Base-by-base conservation (phyloP, 2,797 vertebrate genomes). In the Benthosema pterotum region DNA sequence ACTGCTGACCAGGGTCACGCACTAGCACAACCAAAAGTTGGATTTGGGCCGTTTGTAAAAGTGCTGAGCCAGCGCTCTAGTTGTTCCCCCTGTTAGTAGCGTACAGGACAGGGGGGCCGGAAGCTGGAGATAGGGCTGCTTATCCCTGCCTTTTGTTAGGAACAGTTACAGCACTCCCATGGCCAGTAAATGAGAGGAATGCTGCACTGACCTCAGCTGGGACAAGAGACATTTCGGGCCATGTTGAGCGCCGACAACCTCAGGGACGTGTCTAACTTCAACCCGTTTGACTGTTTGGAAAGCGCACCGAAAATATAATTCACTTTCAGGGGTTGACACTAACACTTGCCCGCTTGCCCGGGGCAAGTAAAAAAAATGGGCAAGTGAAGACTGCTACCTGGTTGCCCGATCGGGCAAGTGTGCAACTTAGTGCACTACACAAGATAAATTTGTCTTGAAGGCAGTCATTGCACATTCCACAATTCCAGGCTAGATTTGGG, bases 121-220 rank as follows among this genome's bases (percentile, higher is more conserved):
- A 80, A 65, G 69, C 63, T 74, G 57, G 76, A 60, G 52, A 59
- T 64, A 63, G 45, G n/a, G 67, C 69, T 54, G 73, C 50, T 78
- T 83, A 84, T 82, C 79, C 79, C 73, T 67, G 76, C 57, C 62
- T 87, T n/a, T 88, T 87, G 82, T 86, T 80, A 63, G 50, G 69
- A 75, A 63, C 49, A 25, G 22, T 25, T 25, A 25, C 22, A 42
- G 51, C 57, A 71, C 67, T 66, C 60, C 60, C 17, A 9, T 4
- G 14, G 19, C 66, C 58, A 80, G 55, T 75, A 76, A n/a, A 84
- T 67, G 65, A 71, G 54, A 74, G 50, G 79, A 83, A 74, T 62
- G 72, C 73, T 67, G 61, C 67, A 69, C 15, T 48, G 62, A 77
- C 71, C 54, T 73, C 67, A 68, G 57, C 47, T 45, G 59, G 50